These are phyloP conservation scores for Callopanchax toddi DNA, from an alignment of 2,113 vertebrate species.

Conservation along the genomic window DNA sequence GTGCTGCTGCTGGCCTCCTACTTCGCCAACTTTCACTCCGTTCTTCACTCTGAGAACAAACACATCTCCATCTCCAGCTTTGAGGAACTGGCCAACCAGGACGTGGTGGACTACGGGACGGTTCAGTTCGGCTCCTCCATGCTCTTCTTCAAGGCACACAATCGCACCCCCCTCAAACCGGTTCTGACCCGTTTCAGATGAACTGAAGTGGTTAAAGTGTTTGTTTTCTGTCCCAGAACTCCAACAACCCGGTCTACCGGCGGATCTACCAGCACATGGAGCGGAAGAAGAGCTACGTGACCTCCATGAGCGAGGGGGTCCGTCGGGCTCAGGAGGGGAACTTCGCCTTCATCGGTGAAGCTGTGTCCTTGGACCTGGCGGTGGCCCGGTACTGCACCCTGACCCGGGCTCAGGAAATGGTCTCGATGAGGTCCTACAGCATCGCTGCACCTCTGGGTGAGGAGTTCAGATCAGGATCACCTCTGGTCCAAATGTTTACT, in stretches of 20 bases:
- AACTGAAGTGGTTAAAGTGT: not conserved
- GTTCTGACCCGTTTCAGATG: not conserved
- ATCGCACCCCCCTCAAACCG: no score
- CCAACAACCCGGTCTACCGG: conserved; percentile 80
- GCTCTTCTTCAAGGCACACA: conserved; percentile 83
- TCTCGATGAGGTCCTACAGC: conserved; percentile 82
- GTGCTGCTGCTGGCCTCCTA: conserved; percentile 85
- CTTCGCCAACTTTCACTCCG: conserved; percentile 80
- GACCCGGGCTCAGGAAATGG: conserved; percentile 77
- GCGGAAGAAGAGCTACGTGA: conserved; percentile 79
- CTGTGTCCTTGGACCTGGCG: conserved; percentile 82
- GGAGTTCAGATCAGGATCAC: not conserved
- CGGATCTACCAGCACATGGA: conserved; percentile 88
- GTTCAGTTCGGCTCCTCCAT: conserved; percentile 83
- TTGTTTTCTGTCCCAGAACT: conserved; percentile 73
- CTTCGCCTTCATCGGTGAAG: conserved; percentile 90
- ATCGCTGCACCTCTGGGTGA: conserved; percentile 83
- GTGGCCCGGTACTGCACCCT: conserved; percentile 84
- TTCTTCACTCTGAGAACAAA: conserved; percentile 69
- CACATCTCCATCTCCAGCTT: conserved; percentile 81
- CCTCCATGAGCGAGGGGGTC: conserved; percentile 80
- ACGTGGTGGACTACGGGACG: conserved; percentile 85
- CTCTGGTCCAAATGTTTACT: not conserved
- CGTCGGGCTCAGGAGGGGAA: conserved; percentile 80
- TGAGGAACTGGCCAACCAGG: conserved; percentile 88